These are phyloP conservation scores for Takifugu bimaculatus DNA, from an alignment of 2,113 vertebrate genomes.

Conservation along the genomic window DNA sequence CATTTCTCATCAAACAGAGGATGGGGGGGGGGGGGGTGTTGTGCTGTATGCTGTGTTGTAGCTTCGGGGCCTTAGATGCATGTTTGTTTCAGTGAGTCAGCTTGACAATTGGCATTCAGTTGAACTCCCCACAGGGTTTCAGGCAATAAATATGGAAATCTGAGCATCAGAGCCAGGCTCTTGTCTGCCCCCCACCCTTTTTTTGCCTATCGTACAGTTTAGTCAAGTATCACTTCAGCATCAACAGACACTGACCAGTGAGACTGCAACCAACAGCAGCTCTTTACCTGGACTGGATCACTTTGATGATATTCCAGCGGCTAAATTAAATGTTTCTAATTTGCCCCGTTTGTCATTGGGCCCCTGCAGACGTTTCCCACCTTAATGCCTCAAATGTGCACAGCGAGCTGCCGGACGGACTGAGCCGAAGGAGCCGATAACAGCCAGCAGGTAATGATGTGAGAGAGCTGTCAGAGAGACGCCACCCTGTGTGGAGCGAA, in stretches of 20 bases:
- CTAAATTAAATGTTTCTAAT: too few relatives aligned
- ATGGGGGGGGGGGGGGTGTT: background rate
- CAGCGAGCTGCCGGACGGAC: too few relatives aligned
- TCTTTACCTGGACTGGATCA: constrained; percentile 31
- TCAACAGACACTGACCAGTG: constrained; percentile 65
- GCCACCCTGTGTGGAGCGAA: background rate
- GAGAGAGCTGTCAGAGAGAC: background rate
- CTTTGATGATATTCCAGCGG: constrained; percentile 2
- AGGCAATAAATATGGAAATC: constrained; percentile 81
- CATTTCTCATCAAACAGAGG: constrained; percentile 45
- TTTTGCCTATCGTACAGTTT: constrained; percentile 67
- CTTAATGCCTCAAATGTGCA: too few relatives aligned
- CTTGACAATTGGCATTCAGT: constrained; percentile 70
- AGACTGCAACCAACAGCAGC: constrained; percentile 40
- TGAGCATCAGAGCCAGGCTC: constrained; percentile 66
- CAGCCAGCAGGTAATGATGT: too few relatives aligned
- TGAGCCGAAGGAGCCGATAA: too few relatives aligned
- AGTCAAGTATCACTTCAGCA: constrained; percentile 69
- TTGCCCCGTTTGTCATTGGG: too few relatives aligned
- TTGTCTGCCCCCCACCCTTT: constrained; percentile 47
- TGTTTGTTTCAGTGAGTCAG: constrained; percentile 60
- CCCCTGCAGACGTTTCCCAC: too few relatives aligned
- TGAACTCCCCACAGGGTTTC: constrained; percentile 72
- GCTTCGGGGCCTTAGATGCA: constrained; percentile 38
- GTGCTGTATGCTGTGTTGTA: constrained; percentile 18